Percentiles rank a stretch among this genome's conserved stretches.
These are phyloP conservation scores for Hucho hucho DNA, from an alignment of 2,113 vertebrate genomes.

Conservation along the genomic window DNA sequence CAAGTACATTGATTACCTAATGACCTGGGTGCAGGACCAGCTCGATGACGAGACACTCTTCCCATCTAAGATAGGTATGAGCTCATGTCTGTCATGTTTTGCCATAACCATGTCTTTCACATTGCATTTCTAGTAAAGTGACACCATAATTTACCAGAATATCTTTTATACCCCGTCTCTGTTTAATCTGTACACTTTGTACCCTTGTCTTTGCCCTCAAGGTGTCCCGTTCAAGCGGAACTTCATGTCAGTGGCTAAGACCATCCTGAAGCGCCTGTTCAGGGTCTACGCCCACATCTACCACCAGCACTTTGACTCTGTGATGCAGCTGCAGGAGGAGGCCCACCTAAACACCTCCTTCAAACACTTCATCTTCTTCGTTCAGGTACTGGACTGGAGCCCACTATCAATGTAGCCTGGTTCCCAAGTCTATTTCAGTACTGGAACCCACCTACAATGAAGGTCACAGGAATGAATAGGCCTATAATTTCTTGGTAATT, in stretches of 20 bases:
- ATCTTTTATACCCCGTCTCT: too few relatives aligned
- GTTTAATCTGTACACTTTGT: too few relatives aligned
- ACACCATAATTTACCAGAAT: too few relatives aligned
- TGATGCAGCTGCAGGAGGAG: constrained; percentile 96
- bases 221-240: constrained; percentile 95
- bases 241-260: constrained; percentile 97
- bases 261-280: constrained; percentile 96
- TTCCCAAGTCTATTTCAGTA: too few relatives aligned
- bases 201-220: constrained; percentile 36
- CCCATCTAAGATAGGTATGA: constrained; percentile 91
- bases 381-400: constrained; percentile 78
- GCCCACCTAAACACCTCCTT: constrained; percentile 97
- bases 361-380: constrained; percentile 99
- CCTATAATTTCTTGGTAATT: too few relatives aligned
- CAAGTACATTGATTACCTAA: constrained; percentile 95
- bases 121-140: too few relatives aligned
- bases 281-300: constrained; percentile 96
- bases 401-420: too few relatives aligned
- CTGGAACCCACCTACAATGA: too few relatives aligned
- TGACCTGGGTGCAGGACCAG: constrained; percentile 98
- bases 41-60: constrained; percentile 95
- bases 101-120: too few relatives aligned
- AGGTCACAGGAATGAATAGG: too few relatives aligned
- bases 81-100: background rate
- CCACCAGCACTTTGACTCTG: constrained; percentile 96